A percentile compares a stretch with the other conserved stretches of the same genome.
Conservation (phyloP, 2,113 vertebrate genomes). For the Pedionomus torquatus region DNA sequence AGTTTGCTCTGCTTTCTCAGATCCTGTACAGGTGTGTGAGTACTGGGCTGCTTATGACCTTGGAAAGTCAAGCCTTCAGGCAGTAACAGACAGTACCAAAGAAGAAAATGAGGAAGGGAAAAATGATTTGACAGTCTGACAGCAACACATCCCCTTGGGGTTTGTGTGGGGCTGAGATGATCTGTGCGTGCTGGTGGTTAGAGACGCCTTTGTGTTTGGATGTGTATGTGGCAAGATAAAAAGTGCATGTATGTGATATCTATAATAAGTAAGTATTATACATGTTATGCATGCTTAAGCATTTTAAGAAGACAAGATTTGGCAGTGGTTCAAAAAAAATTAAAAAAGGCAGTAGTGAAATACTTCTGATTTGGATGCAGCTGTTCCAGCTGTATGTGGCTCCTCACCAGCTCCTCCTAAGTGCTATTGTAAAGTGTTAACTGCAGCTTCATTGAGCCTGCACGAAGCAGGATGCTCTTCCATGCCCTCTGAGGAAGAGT, state of each 20-base stretch:
- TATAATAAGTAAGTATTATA: not conserved
- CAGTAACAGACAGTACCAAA: not conserved
- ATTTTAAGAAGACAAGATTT: not conserved
- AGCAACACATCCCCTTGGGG: not conserved
- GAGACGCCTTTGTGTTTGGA: not conserved
- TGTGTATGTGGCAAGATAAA: not conserved
- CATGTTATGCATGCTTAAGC: not conserved
- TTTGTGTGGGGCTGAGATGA: not conserved
- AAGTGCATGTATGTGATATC: not conserved
- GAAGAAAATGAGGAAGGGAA: not conserved
- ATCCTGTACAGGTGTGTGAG: not conserved
- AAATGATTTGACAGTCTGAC: constrained; percentile 4
- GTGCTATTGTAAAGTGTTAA: not conserved
- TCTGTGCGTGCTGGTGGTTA: not conserved
- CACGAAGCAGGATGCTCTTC: not conserved
- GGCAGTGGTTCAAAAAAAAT: not conserved
- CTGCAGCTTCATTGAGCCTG: not conserved
- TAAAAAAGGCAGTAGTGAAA: not conserved
- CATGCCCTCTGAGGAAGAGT: not conserved
- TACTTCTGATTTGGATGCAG: not conserved
- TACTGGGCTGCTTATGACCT: not conserved
- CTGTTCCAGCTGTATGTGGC: not conserved
- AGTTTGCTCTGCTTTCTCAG: not conserved
- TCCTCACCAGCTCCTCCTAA: not conserved
- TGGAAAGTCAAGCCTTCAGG: constrained; percentile 8